Percentiles rank a stretch among this genome's conserved stretches.
These are phyloP conservation scores for Rachycentron canadum DNA, from an alignment of 2,797 vertebrate species.

Conservation along the genomic window DNA sequence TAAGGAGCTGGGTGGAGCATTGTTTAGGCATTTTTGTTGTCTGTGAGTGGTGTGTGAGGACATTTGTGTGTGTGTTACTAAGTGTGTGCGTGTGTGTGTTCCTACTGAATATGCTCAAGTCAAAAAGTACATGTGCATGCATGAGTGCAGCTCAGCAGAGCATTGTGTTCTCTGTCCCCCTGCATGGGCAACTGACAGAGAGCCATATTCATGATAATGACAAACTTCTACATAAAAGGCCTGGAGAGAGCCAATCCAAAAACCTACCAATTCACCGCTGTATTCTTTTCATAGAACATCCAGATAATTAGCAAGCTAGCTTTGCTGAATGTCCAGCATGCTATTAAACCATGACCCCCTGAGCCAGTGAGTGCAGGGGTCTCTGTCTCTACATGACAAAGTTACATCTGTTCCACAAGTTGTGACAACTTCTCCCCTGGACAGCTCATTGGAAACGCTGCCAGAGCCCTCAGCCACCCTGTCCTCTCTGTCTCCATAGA, in stretches of 20 bases:
- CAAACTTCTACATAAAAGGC: slow-evolving; percentile 40
- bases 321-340: background rate
- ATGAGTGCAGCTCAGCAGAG: slow-evolving; percentile 22
- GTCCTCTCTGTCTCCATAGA: slow-evolving; percentile 68
- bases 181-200: slow-evolving; percentile 32
- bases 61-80: slow-evolving; percentile 7
- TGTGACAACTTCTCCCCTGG: slow-evolving; percentile 68
- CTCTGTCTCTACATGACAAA: slow-evolving; percentile 39
- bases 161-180: slow-evolving; percentile 16
- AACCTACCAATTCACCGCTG: slow-evolving; percentile 4
- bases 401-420: slow-evolving; percentile 57
- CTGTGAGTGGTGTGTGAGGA: slow-evolving; percentile 34
- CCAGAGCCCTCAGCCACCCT: slow-evolving; percentile 62
- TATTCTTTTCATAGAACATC: slow-evolving; percentile 9
- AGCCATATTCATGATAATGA: slow-evolving; percentile 41
- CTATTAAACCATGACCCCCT: slow-evolving; percentile 9
- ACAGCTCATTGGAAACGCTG: slow-evolving; percentile 55
- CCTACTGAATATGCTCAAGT: slow-evolving; percentile 21
- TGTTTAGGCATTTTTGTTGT: slow-evolving; percentile 41
- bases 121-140: slow-evolving; percentile 33
- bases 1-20: slow-evolving; percentile 53
- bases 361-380: slow-evolving; percentile 19
- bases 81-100: slow-evolving; percentile 17
- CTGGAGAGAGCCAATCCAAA: slow-evolving; percentile 8
- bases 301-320: slow-evolving; percentile 34